Evolutionary conservation across 2,888 invertebrate species (phyloP).

Genomic region (Eurois occulta): DNA sequence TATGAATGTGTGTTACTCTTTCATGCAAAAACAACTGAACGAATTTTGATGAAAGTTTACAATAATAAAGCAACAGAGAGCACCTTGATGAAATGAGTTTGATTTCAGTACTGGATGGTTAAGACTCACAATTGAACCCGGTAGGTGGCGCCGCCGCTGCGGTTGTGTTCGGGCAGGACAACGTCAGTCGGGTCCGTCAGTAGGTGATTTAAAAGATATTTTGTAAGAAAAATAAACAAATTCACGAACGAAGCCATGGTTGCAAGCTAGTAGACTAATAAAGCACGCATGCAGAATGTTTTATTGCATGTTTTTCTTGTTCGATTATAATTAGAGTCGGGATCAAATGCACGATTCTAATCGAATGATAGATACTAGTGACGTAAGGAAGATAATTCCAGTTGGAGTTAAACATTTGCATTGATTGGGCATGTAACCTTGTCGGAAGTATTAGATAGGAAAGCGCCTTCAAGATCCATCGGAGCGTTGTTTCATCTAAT

Average conservation of each 20-base stretch:
- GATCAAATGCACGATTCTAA: conserved; percentile 55
- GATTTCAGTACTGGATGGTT: not conserved
- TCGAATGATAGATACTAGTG: conserved; percentile 29
- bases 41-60: not conserved
- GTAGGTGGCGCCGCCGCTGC: not conserved
- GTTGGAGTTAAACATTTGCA: conserved; percentile 29
- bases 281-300: conserved; percentile 45
- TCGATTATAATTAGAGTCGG: conserved; percentile 47
- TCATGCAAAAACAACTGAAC: not conserved
- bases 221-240: not conserved
- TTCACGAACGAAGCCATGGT: not conserved
- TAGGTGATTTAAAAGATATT: not conserved
- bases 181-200: not conserved
- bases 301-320: conserved; percentile 44
- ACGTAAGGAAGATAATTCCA: conserved; percentile 45
- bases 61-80: not conserved
- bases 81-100: not conserved
- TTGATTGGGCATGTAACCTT: conserved; percentile 41
- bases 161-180: not conserved
- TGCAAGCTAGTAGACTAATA: conserved; percentile 12
- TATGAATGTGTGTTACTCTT: not conserved
- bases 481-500: conserved; percentile 28
- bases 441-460: conserved; percentile 44
- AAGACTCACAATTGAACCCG: not conserved
- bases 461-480: conserved; percentile 16